These are phyloP conservation scores for Loxodonta africana DNA, from an alignment of 2,113 vertebrate species.

Conservation along the genomic window DNA sequence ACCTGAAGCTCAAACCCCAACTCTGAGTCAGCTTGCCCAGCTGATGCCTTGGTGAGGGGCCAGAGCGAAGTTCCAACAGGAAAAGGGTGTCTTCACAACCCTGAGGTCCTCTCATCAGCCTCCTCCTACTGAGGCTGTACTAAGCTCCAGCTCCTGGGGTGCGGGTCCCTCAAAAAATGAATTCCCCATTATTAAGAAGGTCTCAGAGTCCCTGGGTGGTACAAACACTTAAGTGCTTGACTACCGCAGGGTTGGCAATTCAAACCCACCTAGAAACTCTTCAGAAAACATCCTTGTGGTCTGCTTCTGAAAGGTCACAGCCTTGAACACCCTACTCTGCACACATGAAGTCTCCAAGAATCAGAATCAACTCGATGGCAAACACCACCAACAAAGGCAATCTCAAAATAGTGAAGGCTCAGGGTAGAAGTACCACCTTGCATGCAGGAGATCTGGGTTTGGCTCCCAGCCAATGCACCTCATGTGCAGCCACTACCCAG, in stretches of 20 bases:
- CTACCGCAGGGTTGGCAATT: neutral
- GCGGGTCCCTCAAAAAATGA: neutral
- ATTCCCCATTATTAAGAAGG: neutral
- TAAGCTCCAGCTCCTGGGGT: neutral
- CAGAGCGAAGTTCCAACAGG: neutral
- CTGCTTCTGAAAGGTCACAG: too few species aligned
- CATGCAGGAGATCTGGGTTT: neutral
- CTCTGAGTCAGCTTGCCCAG: accelerated
- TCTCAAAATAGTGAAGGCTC: neutral
- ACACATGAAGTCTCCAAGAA: neutral
- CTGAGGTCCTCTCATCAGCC: neutral
- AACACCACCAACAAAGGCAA: neutral
- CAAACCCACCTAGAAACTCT: neutral
- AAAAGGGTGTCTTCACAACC: neutral
- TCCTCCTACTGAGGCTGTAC: neutral
- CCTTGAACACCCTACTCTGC: neutral
- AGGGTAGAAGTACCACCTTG: neutral
- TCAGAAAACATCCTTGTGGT: neutral
- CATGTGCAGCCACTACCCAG: neutral
- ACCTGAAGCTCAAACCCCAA: neutral
- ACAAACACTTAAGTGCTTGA: neutral
- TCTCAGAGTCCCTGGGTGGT: neutral
- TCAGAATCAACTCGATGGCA: neutral
- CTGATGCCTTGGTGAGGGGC: neutral
- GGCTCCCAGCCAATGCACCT: neutral